Conservation (phyloP, 1,140 invertebrate genomes). For the Drosophila tropicalis region DNA sequence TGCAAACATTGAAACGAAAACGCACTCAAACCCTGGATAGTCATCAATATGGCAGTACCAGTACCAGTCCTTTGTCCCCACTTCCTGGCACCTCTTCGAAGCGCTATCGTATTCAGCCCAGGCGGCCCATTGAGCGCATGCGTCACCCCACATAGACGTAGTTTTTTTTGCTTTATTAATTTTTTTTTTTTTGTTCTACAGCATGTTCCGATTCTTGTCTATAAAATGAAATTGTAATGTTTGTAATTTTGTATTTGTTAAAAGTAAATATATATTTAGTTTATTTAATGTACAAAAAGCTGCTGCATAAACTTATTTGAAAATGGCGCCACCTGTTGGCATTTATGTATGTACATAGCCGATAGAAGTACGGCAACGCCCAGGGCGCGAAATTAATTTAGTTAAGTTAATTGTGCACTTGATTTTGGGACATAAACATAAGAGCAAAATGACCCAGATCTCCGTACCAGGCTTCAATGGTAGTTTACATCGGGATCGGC, state of each 20-base stretch:
- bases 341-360: slow-evolving; percentile 1
- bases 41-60: slow-evolving; percentile 32
- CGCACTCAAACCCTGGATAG: slow-evolving; percentile 72
- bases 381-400: not conserved
- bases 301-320: too few species aligned
- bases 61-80: slow-evolving; percentile 39
- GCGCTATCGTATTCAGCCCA: slow-evolving; percentile 71
- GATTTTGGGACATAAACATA: not conserved
- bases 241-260: too few species aligned
- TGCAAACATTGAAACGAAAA: slow-evolving; percentile 66
- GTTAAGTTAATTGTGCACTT: not conserved
- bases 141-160: slow-evolving; percentile 32
- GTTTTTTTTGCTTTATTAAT: not conserved
- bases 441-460: not conserved
- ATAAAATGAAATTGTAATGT: slow-evolving; percentile 24
- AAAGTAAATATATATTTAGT: too few species aligned
- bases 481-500: not conserved
- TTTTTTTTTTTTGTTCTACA: slow-evolving; percentile 5
- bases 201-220: slow-evolving; percentile 19
- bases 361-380: not conserved
- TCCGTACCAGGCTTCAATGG: not conserved
- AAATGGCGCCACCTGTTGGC: not conserved
- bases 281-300: too few species aligned
- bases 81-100: slow-evolving; percentile 62
- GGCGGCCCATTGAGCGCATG: slow-evolving; percentile 75